Evolutionary conservation across 2,113 vertebrate species (phyloP), one percentile per base, ranked within the genome.

Genomic region (Callopanchax toddi): DNA sequence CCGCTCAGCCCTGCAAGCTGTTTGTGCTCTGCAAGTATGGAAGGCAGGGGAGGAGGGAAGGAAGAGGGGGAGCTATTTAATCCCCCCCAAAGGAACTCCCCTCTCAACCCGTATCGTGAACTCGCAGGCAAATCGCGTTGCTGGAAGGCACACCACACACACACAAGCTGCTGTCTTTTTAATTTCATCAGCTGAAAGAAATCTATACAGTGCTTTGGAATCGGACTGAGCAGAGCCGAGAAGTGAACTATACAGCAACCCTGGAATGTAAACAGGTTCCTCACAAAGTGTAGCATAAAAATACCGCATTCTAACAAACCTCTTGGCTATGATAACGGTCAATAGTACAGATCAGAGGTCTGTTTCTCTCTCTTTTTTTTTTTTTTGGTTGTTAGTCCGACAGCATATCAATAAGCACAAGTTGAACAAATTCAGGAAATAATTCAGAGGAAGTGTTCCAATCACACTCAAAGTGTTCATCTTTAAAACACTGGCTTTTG

Each of bases 171-270:
- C 89, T 91, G 90, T 91, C 91, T 91, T 93, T 93, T 92, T 93
- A 91, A 93, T 92, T 93, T 92, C 89, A 92, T 91, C 87, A 91
- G 89, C 90, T 90, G 89, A 86, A 89, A 89, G 87, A 93, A 92
- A 93, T 92, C 91, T 89, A 93, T 91, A 93, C 87, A 78, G 84
- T 59, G 79, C 86, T 87, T 85, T 80, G 85, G 85, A 86, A 90
- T 86, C 80, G 26, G 76, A 86, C 77, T 83, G 76, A 79, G 87
- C 85, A 34, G 82, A 58, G 29, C 76, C 83, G 80, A 84, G 83
- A 79, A 87, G 78, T 88, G 84, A 89, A 90, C 86, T 90, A 85
- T 89, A 85, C 78, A 61, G 79, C 82, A 37, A 80, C 86, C 87
- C 84, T 85, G 79, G 77, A 87, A 90, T 85, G 84, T 90, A 89